These are phyloP conservation scores for Hyperopisus bebe DNA, from an alignment of 2,113 vertebrate genomes.

Conservation along the genomic window DNA sequence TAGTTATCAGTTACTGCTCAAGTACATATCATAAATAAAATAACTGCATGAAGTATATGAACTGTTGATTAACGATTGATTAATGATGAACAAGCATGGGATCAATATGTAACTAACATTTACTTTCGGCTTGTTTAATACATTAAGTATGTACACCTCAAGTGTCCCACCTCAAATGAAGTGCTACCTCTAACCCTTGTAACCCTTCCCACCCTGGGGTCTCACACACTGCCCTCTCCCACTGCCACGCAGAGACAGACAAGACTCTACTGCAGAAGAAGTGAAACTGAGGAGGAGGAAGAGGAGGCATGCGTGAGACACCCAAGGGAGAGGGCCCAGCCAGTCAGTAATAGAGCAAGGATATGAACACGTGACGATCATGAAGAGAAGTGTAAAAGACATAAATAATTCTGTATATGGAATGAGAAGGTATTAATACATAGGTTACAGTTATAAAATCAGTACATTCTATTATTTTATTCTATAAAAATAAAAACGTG, in stretches of 20 bases:
- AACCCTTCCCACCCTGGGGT: not conserved
- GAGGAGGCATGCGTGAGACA: constrained; percentile 22
- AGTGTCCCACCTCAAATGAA: not conserved
- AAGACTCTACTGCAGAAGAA: constrained; percentile 49
- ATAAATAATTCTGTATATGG: constrained; percentile 58
- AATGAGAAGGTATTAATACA: constrained; percentile 61
- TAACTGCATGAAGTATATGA: not conserved
- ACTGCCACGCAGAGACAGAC: constrained; percentile 51
- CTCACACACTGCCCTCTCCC: constrained; percentile 21
- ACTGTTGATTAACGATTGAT: not conserved
- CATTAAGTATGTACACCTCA: not conserved
- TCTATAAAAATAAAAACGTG: constrained; percentile 66
- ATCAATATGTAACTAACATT: not conserved
- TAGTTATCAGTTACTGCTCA: not conserved
- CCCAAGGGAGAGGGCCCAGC: constrained; percentile 9
- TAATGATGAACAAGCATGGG: not conserved
- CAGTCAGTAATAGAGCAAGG: constrained; percentile 30
- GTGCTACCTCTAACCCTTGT: not conserved
- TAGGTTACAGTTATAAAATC: constrained; percentile 46
- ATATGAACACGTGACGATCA: constrained; percentile 23
- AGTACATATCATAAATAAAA: not conserved
- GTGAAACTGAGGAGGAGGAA: constrained; percentile 33
- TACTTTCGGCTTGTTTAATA: not conserved
- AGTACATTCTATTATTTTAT: constrained; percentile 56
- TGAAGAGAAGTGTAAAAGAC: constrained; percentile 19